Base-by-base conservation (phyloP, 2,888 invertebrate species). In the Lepidochrysops patricia region DNA sequence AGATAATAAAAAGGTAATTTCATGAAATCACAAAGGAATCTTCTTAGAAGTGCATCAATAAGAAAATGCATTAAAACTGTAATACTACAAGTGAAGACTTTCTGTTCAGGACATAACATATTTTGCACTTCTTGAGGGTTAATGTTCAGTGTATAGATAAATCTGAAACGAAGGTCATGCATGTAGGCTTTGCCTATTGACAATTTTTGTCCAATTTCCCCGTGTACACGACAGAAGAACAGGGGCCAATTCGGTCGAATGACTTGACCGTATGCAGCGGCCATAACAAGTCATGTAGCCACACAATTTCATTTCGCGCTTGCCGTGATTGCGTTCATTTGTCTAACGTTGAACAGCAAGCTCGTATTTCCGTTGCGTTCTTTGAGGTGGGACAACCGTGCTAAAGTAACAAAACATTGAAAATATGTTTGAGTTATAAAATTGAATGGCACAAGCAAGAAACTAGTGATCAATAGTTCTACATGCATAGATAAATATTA, bases 231-330 rank as follows among this genome's bases (percentile, higher is more conserved):
- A 35, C 13, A 13, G 13, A 13, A 35, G 35, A 35, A n/a, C 35
- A n/a, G n/a, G 4, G n/a, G 35, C 4, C 19, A 43, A 12, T 43
- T 43, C 12, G 43, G 9, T 43, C 19, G 43, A 52, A 27, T 7
- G 52, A 27, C 4, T 52, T 52, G 43, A 43, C 43, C 43, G 43
- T 43, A 19, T 23, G 4, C 27, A 7, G 26, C 15, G 13, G 52
- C 19, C 2, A 15, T 54, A 54, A 12, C 29, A 19, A 54, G 27
- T 29, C 54, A 54, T 29, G 15, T 15, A 54, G 19, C 54, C 54
- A 19, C 54, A 54, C 32, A 23, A 54, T 54, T 54, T 54, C 54
- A 54, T 54, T 32, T 54, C 54, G 32, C 54, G 29, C 29, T 19
- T 29, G 15, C 12, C 26, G 54, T 29, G 54, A 54, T 32, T 32